phyloP scores from a whole-genome alignment of 2,888 invertebrate genomes.

The Agrochola litura region DNA sequence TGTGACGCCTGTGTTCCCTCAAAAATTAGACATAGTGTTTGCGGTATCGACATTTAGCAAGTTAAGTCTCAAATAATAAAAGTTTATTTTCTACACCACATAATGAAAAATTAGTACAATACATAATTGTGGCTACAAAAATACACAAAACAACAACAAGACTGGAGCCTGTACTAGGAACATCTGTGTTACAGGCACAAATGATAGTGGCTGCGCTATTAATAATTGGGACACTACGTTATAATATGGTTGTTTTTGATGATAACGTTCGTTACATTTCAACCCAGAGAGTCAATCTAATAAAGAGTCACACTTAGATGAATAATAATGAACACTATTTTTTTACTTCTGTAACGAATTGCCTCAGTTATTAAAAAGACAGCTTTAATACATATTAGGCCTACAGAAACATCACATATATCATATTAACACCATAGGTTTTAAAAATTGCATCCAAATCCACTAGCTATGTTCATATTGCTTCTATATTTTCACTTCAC shows the following conservation, averaged over 20 bases:
- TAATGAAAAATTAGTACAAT: too few species aligned
- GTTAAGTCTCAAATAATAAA: neutral
- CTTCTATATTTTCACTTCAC: conserved; percentile 1
- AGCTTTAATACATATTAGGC: conserved; percentile 6
- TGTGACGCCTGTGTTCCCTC: too few species aligned
- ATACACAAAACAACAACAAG: too few species aligned
- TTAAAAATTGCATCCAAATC: neutral
- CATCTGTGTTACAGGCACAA: too few species aligned
- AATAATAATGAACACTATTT: too few species aligned
- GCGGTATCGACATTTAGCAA: neutral
- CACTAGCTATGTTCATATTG: neutral
- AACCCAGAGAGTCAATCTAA: neutral
- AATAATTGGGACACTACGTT: neutral
- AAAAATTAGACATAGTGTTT: neutral
- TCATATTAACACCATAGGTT: conserved; percentile 2
- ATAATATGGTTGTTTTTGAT: neutral
- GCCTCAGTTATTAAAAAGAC: neutral
- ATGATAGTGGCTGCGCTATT: neutral
- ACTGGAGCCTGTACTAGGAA: too few species aligned
- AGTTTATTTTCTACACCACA: too few species aligned
- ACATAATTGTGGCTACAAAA: too few species aligned
- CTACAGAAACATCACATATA: conserved; percentile 1
- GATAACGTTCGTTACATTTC: neutral
- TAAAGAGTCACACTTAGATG: neutral
- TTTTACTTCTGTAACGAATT: neutral